Base-by-base conservation (phyloP, 2,888 invertebrate species). In the Agonopterix subpropinquella region DNA sequence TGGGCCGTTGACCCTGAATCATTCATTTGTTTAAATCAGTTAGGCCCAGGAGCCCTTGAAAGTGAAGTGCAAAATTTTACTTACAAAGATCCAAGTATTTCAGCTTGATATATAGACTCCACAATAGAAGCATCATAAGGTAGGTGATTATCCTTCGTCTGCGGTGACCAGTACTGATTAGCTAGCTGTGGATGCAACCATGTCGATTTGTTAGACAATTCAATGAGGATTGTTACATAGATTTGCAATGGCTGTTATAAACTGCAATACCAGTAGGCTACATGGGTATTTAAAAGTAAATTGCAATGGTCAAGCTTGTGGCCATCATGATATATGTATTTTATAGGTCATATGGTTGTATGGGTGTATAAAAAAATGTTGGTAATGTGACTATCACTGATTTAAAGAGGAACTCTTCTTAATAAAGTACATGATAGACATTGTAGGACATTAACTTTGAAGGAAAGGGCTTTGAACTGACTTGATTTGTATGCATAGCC, bases 91-190 rank as follows among this genome's bases (percentile, higher is more conserved):
- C 94, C 94, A 51, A 92, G 90, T 65, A 98, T 95, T 85, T 98
- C 98, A 70, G 94, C 92, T 48, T 91, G 85, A 71, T 98, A 98
- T 61, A 98, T 94, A 62, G 96, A 94, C 69, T 97, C 96, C 58
- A 98, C 92, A 61, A 98, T 91, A 68, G 92, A 87, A 28, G 93
- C 88, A 86, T 95, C 92, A 70, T 92, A 97, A 44, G 93, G 91
- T 64, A 92, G 75, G 85, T 95, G 95, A 3, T 91, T 88, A 8
- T 91, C 90, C 48, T 91, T 89, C 0, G 95, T 94, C 73, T 95
- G 94, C 0, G 97, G 96, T 0, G 97, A 94, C 98, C 98, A 98
- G 75, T 96, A 97, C 71, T 96, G 93, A 54, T 94, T 93, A 1
- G 98, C 96, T 35, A 98, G 90, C 97, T 98, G 85, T 48, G 64